Conservation (phyloP, 2,888 invertebrate species). For the Ophioninae sp. region DNA sequence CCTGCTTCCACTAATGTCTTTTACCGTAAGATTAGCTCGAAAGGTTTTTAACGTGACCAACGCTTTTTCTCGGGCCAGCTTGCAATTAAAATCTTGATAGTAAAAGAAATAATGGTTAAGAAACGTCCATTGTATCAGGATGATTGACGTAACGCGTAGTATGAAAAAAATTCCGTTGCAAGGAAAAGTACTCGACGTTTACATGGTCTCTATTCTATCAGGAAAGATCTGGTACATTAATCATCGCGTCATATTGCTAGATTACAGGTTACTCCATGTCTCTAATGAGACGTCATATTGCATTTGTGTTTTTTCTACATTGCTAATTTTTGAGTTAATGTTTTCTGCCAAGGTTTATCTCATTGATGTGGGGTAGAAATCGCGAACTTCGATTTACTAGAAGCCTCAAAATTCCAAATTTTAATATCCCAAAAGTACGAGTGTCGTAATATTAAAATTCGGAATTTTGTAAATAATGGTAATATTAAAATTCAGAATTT, state of each 20-base stretch:
- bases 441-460: no score
- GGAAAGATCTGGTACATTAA: slow-evolving; percentile 31
- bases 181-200: neutral
- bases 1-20: neutral
- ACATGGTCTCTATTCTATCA: slow-evolving; percentile 21
- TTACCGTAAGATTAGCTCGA: neutral
- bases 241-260: slow-evolving; percentile 36
- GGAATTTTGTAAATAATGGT: no score
- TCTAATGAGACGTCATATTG: slow-evolving; percentile 16
- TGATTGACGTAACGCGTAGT: neutral
- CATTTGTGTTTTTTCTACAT: slow-evolving; percentile 27
- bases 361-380: no score
- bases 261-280: slow-evolving; percentile 11
- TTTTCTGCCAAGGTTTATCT: slow-evolving; percentile 12
- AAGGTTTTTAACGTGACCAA: neutral
- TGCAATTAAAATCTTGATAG: neutral
- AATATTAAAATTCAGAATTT: no score
- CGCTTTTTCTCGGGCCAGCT: neutral
- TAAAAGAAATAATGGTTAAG: neutral
- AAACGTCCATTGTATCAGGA: neutral
- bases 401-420: no score
- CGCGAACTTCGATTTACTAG: no score
- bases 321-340: slow-evolving; percentile 7
- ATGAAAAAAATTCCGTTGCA: neutral
- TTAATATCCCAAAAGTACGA: no score